phyloP scores from a whole-genome alignment of 2,113 vertebrate species.

The Vulpes vulpes region DNA sequence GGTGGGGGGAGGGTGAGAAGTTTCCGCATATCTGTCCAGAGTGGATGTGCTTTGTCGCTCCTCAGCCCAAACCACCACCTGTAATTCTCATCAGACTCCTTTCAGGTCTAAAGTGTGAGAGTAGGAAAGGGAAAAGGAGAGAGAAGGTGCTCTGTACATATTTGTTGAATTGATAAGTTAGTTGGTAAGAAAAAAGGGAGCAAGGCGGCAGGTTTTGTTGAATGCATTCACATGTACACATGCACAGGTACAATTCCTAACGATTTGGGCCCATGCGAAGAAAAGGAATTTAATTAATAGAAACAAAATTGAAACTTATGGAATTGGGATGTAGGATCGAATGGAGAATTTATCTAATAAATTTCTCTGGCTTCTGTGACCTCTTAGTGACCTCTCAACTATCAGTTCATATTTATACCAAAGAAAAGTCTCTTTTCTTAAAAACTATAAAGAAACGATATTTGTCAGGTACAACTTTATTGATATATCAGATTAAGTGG shows the following conservation, averaged over 20 bases:
- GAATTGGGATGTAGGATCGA: neutral
- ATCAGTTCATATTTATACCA: neutral
- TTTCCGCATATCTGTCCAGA: neutral
- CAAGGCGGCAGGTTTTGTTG: neutral
- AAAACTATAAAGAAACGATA: neutral
- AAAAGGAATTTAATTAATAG: neutral
- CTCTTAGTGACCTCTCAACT: neutral
- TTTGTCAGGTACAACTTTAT: neutral
- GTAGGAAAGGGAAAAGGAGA: neutral
- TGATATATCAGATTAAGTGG: neutral
- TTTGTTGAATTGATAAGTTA: neutral
- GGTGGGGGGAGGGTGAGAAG: neutral
- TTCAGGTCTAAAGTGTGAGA: neutral
- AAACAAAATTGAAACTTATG: slow-evolving; percentile 18
- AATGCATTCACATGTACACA: neutral
- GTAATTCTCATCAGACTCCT: neutral
- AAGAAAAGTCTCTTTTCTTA: neutral
- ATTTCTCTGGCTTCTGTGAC: neutral
- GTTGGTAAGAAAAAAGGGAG: neutral
- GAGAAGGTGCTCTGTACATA: neutral
- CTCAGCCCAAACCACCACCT: neutral
- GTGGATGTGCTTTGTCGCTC: neutral
- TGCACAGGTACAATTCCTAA: neutral
- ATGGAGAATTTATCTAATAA: neutral
- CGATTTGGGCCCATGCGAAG: neutral